Percentiles rank a stretch among this genome's conserved stretches.
Conservation (phyloP, 2,888 invertebrate species). For the Eulithis prunata region DNA sequence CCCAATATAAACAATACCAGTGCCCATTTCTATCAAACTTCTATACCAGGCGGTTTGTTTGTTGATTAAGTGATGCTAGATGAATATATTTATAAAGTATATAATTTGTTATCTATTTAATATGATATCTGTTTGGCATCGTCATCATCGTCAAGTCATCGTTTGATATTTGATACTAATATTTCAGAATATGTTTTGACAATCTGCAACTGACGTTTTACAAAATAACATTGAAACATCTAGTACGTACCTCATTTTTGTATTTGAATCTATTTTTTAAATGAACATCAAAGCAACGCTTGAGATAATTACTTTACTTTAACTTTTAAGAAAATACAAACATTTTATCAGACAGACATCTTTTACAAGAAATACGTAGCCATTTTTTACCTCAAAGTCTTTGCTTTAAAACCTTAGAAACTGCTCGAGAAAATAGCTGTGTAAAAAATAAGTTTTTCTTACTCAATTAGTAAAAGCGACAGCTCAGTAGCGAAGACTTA, state of each 20-base stretch:
- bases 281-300: no score
- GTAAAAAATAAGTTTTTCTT: slow-evolving; percentile 40
- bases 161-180: no score
- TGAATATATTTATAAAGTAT: slow-evolving; percentile 34
- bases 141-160: not conserved
- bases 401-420: not conserved
- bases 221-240: no score
- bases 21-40: slow-evolving; percentile 43
- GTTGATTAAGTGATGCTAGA: slow-evolving; percentile 50
- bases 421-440: slow-evolving; percentile 27
- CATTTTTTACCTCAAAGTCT: not conserved
- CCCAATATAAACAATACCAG: slow-evolving; percentile 44
- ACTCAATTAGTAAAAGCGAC: slow-evolving; percentile 42
- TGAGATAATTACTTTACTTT: no score
- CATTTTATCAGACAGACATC: no score
- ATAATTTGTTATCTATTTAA: slow-evolving; percentile 24
- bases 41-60: slow-evolving; percentile 48
- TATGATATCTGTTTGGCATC: slow-evolving; percentile 44
- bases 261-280: no score
- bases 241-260: no score
- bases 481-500: slow-evolving; percentile 50
- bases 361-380: no score
- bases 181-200: no score
- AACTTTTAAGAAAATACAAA: no score
- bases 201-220: no score